These are phyloP conservation scores for Lasioglossum pauxillum DNA, from an alignment of 2,888 invertebrate genomes.

Conservation along the genomic window DNA sequence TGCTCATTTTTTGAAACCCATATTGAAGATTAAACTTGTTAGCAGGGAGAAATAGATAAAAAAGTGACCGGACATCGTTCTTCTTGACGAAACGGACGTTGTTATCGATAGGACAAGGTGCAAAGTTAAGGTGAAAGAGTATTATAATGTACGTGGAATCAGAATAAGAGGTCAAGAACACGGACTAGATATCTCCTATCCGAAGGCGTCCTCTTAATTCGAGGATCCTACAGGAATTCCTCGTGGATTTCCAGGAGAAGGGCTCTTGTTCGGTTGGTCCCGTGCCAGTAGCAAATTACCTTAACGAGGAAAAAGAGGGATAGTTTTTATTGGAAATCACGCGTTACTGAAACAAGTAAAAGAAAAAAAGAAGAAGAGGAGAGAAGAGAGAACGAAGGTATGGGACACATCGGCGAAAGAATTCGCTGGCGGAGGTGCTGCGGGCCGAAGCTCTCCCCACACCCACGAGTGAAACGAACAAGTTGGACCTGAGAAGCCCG, in stretches of 20 bases:
- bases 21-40: neutral
- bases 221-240: constrained; percentile 61
- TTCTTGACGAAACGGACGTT: neutral
- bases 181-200: constrained; percentile 55
- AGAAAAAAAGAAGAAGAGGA: neutral
- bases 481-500: constrained; percentile 45
- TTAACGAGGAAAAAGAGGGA: constrained; percentile 72
- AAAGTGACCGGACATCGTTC: neutral
- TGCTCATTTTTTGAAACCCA: neutral
- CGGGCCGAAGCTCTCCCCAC: constrained; percentile 48
- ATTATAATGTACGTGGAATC: neutral
- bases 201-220: constrained; percentile 65
- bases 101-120: neutral
- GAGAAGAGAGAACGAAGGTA: neutral
- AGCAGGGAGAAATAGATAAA: neutral
- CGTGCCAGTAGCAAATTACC: constrained; percentile 75
- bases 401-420: constrained; percentile 36
- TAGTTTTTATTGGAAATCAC: constrained; percentile 69
- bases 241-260: constrained; percentile 46
- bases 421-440: constrained; percentile 60
- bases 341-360: constrained; percentile 35
- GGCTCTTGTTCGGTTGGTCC: constrained; percentile 64
- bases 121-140: no score
- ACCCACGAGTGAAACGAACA: constrained; percentile 61
- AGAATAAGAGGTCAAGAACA: constrained; percentile 28